A percentile compares a stretch with the other conserved stretches of the same genome.
These are phyloP conservation scores for Sebastes diploproa DNA, from an alignment of 2,797 vertebrate species.

Conservation along the genomic window DNA sequence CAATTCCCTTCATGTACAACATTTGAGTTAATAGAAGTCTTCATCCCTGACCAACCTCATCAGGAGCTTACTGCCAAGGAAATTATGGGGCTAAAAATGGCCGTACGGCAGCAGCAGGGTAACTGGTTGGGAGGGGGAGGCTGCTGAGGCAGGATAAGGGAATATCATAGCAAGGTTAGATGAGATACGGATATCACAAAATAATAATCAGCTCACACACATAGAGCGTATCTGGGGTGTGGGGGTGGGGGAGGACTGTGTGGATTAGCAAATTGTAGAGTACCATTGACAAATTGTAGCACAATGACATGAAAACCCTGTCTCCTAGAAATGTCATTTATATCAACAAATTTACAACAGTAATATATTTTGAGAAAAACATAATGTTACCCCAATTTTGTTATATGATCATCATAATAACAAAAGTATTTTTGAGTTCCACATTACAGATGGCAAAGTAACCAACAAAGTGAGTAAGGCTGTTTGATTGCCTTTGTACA, in stretches of 20 bases:
- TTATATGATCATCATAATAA: background rate
- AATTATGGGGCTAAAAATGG: slow-evolving; percentile 86
- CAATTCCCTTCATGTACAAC: slow-evolving; percentile 86
- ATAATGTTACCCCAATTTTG: rapidly evolving
- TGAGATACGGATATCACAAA: slow-evolving; percentile 67
- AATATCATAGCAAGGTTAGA: slow-evolving; percentile 82
- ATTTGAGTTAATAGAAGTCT: slow-evolving; percentile 88
- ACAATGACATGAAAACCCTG: background rate
- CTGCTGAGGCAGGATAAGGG: slow-evolving; percentile 66
- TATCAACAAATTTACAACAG: background rate
- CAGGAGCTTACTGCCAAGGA: slow-evolving; percentile 84
- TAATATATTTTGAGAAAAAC: background rate
- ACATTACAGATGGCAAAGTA: background rate
- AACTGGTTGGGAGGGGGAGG: slow-evolving; percentile 37
- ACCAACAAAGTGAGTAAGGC: background rate
- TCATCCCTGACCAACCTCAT: slow-evolving; percentile 89
- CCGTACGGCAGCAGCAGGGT: slow-evolving; percentile 66
- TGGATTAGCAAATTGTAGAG: slow-evolving; percentile 9
- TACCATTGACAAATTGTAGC: background rate
- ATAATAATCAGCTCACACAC: slow-evolving; percentile 62
- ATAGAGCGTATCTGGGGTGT: slow-evolving; percentile 5
- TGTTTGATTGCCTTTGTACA: background rate
- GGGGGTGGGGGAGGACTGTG: background rate
- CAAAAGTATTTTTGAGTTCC: background rate
- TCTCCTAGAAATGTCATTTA: background rate